phyloP scores from a whole-genome alignment of 2,113 vertebrate species.

The Sinocyclocheilus rhinocerous region DNA sequence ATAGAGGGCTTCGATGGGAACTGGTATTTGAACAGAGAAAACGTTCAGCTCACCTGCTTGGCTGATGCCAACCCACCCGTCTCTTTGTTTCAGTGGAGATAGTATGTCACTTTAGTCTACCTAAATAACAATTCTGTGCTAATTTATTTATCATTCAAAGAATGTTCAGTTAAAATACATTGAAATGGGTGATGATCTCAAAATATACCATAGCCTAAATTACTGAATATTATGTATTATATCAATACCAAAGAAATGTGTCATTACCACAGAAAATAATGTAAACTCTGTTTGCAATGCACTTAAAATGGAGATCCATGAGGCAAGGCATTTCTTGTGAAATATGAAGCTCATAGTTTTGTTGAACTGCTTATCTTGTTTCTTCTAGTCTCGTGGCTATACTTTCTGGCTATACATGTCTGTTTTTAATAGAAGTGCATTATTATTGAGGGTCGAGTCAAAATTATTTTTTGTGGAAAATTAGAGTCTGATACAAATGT shows the following conservation, averaged over 20 bases:
- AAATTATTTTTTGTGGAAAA: not conserved
- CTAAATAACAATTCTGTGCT: not conserved
- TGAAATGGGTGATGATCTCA: not conserved
- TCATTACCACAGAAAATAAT: not conserved
- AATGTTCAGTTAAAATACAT: not conserved
- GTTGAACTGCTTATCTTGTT: not conserved
- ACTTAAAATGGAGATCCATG: not conserved
- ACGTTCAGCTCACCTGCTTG: slow-evolving; percentile 89
- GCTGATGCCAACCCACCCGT: slow-evolving; percentile 91
- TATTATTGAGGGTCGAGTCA: not conserved
- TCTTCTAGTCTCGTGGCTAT: not conserved
- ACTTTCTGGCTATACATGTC: not conserved
- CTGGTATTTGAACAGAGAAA: slow-evolving; percentile 92
- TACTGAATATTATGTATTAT: not conserved
- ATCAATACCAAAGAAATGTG: not conserved
- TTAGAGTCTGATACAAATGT: not conserved
- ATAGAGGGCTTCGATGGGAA: slow-evolving; percentile 96
- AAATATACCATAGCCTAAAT: not conserved
- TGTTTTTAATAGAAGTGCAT: not conserved
- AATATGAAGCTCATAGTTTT: not conserved
- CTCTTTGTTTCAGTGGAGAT: slow-evolving; percentile 90
- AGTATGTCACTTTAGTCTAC: slow-evolving; percentile 77
- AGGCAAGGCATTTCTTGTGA: not conserved
- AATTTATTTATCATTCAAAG: not conserved
- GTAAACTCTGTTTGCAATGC: not conserved